A percentile compares a stretch with the other conserved stretches of the same genome.
Evolutionary conservation across 2,888 invertebrate species (phyloP).

Genomic region (Plebejus melissa): DNA sequence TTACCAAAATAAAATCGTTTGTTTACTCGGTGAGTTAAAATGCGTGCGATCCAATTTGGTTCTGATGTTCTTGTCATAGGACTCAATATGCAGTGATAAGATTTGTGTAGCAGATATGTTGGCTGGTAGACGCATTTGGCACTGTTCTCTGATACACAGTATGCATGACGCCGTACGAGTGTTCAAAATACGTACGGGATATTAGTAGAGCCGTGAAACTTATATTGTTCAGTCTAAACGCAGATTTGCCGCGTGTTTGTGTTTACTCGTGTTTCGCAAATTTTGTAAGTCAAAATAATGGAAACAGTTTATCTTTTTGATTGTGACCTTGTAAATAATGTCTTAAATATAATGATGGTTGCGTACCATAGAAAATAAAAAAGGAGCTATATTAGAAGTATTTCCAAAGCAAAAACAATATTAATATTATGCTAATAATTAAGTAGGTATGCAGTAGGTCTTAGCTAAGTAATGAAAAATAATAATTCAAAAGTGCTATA

Average conservation of each 20-base stretch:
- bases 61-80: not conserved
- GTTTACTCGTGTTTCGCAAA: slow-evolving; percentile 32
- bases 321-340: not conserved
- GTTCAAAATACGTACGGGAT: slow-evolving; percentile 30
- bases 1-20: not conserved
- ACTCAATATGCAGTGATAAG: slow-evolving; percentile 17
- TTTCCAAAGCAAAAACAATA: too few relatives aligned
- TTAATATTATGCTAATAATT: too few relatives aligned
- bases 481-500: too few relatives aligned
- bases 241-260: slow-evolving; percentile 30
- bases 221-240: slow-evolving; percentile 31
- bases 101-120: slow-evolving; percentile 2
- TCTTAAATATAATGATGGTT: not conserved
- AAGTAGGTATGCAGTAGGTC: too few relatives aligned
- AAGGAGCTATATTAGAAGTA: too few relatives aligned
- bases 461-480: too few relatives aligned
- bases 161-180: slow-evolving; percentile 32
- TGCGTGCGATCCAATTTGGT: not conserved
- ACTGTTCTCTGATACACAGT: slow-evolving; percentile 38
- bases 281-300: slow-evolving; percentile 14
- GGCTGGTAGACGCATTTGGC: slow-evolving; percentile 35
- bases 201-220: slow-evolving; percentile 30
- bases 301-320: slow-evolving; percentile 9
- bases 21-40: not conserved
- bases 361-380: not conserved